These are phyloP conservation scores for Penaeus indicus DNA, from an alignment of 1,140 invertebrate genomes.

Conservation along the genomic window DNA sequence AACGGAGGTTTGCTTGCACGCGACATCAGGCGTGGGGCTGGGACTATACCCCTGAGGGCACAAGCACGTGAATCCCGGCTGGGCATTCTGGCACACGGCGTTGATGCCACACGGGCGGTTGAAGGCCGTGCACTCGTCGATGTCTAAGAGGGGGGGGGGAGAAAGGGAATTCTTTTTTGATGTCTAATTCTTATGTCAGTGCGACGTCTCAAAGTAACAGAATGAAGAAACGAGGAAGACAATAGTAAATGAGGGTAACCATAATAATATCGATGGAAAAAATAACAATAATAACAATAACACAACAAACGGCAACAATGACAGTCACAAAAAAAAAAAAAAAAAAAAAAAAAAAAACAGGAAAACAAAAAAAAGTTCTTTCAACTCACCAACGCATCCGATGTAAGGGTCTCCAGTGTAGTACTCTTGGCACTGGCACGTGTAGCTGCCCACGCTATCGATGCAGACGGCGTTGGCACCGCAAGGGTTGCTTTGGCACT, in stretches of 20 bases:
- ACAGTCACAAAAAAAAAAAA: background rate
- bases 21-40: constrained; percentile 84
- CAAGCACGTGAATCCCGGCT: constrained; percentile 88
- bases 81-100: constrained; percentile 88
- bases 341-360: background rate
- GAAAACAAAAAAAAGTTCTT: background rate
- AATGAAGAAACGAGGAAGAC: background rate
- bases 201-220: too few relatives aligned
- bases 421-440: constrained; percentile 79
- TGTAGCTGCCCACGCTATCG: constrained; percentile 86
- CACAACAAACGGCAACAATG: too few relatives aligned
- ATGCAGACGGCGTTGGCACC: constrained; percentile 87
- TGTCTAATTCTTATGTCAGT: too few relatives aligned
- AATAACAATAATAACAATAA: background rate
- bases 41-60: constrained; percentile 90
- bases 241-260: background rate
- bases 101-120: constrained; percentile 87
- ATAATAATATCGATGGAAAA: background rate
- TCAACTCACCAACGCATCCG: constrained; percentile 74
- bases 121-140: constrained; percentile 88
- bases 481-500: constrained; percentile 88
- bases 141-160: constrained; percentile 75
- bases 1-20: constrained; percentile 85
- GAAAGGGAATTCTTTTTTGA: constrained; percentile 2
- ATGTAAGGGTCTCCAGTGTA: constrained; percentile 88